These are phyloP conservation scores for Corticium candelabrum DNA, from an alignment of 37 sponge, comb jelly and placozoan species.

Conservation along the genomic window DNA sequence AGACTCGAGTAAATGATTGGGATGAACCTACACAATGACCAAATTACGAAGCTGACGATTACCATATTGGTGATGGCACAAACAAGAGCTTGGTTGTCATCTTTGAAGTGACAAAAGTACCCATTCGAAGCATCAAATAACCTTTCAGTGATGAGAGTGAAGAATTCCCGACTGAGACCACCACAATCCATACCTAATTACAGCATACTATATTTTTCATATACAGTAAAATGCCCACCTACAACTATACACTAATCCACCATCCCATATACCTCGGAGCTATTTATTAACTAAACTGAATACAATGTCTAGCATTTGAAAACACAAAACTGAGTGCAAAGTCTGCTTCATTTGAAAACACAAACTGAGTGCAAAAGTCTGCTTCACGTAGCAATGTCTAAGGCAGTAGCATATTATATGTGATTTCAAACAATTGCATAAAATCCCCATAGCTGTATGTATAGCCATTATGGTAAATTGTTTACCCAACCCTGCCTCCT, in stretches of 20 bases:
- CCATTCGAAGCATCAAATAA: slow-evolving; percentile 49
- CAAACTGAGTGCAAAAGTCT: no score
- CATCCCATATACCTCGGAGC: not conserved
- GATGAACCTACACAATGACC: slow-evolving; percentile 38
- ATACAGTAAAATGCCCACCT: not conserved
- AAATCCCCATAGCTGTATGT: no score
- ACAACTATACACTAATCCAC: not conserved
- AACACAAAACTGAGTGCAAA: no score
- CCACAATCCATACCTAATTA: slow-evolving; percentile 72
- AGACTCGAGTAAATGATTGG: slow-evolving; percentile 24
- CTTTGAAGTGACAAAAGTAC: slow-evolving; percentile 52
- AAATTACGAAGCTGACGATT: slow-evolving; percentile 1
- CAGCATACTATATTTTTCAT: not conserved
- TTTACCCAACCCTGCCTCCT: no score
- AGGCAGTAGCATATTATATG: no score
- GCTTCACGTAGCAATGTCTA: no score
- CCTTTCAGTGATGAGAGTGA: slow-evolving; percentile 38
- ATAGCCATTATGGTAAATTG: no score
- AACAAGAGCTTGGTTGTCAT: slow-evolving; percentile 41
- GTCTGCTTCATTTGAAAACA: no score
- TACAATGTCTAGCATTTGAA: not conserved
- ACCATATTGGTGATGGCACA: not conserved
- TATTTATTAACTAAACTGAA: not conserved
- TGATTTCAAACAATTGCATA: no score
- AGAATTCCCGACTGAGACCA: slow-evolving; percentile 75